Conservation (phyloP, 2,888 invertebrate species). For the Nezara viridula region DNA sequence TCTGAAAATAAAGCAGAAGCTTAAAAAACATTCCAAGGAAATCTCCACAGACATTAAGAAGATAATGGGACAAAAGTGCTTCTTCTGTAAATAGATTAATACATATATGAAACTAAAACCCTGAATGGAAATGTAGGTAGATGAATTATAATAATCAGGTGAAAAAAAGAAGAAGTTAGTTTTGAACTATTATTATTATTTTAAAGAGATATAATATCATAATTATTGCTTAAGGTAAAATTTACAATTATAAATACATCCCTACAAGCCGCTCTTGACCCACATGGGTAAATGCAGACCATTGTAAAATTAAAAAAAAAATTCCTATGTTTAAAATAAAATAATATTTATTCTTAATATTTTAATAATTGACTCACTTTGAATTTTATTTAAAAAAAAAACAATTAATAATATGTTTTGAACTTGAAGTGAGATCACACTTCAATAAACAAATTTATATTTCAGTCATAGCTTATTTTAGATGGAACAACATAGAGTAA, state of each 20-base stretch:
- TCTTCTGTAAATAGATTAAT: no score
- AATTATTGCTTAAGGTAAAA: conserved; percentile 17
- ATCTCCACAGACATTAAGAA: no score
- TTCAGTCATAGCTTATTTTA: not conserved
- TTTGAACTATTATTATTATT: not conserved
- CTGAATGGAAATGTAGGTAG: no score
- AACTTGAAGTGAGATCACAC: not conserved
- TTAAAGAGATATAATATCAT: not conserved
- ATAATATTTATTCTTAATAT: not conserved
- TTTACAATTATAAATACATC: conserved; percentile 1
- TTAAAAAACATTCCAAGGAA: no score
- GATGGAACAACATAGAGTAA: not conserved
- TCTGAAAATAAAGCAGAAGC: no score
- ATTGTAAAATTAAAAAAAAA: not conserved
- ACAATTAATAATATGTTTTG: not conserved
- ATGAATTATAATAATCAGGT: no score
- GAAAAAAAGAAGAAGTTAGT: no score
- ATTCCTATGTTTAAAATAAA: not conserved
- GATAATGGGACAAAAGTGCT: no score
- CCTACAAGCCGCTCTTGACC: not conserved
- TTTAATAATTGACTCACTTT: not conserved
- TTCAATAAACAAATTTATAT: not conserved
- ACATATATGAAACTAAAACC: no score
- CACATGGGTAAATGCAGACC: not conserved
- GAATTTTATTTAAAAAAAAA: not conserved